Base-by-base conservation (phyloP, 1,140 invertebrate species). In the Muscidifurax raptorellus region DNA sequence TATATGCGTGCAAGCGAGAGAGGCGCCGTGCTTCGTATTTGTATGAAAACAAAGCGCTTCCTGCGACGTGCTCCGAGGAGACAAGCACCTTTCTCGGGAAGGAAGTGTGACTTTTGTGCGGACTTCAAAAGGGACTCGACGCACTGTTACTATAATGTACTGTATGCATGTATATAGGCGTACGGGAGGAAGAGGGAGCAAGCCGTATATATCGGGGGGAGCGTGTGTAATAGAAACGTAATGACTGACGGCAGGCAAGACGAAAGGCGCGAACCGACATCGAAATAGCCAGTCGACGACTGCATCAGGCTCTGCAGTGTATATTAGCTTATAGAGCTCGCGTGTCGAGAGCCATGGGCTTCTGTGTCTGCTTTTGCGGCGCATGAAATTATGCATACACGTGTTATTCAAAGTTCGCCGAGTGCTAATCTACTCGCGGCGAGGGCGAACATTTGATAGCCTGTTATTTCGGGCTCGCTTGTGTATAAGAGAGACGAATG, bases 41-140 rank as follows among this genome's bases (percentile, higher is more conserved):
- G 72, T 84, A 84, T 80, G 83, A 84, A 84, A 84, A 84, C 77
- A 84, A 84, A 80, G 83, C 77, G 52, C 72, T 80, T 84, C 83
- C 83, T 84, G 83, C 71, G 69, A 75, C 71, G 82, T 84, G 76
- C 82, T 64, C 47, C 82, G 82, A 64, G 82, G 82, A 79, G 75
- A 79, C 75, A 84, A 83, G 82, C 74, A 77, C 82, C 64, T 83
- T 47, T 66, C 81, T 66, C 52, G 40, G 22, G 82, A 84, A 84
- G 83, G 83, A 84, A 84, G 83, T 84, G 83, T 75, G 83, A 84
- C 83, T 84, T 84, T 84, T 84, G 69, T 84, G 77, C 83, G 71
- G 77, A 84, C 83, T 84, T 84, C 83, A 84, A 84, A 84, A 84
- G 83, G 77, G 77, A 74, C 47, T 30, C 67, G 36, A 47, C 80